Evolutionary conservation across 1,140 invertebrate genomes (phyloP).

Genomic region (Eriocheir sinensis): DNA sequence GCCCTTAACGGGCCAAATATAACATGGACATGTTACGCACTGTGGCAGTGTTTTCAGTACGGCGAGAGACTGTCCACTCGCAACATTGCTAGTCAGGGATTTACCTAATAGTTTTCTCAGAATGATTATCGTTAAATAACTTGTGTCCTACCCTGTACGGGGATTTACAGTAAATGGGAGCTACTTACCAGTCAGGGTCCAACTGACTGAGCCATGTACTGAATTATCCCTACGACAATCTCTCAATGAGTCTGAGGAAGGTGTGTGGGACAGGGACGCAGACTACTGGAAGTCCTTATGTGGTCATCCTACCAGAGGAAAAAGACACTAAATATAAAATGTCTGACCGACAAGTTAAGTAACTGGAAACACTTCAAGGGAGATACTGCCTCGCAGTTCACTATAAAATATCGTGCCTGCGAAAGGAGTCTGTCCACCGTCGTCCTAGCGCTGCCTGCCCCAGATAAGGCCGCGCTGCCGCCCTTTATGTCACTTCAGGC

Average conservation of each 20-base stretch:
- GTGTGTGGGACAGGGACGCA: not conserved
- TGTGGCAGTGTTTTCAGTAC: not conserved
- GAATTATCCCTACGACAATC: not conserved
- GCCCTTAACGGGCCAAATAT: not conserved
- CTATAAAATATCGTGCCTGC: not conserved
- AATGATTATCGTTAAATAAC: not conserved
- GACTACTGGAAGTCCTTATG: not conserved
- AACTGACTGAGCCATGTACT: not conserved
- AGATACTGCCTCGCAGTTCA: not conserved
- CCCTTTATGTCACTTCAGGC: not conserved
- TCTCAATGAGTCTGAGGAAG: not conserved
- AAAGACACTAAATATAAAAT: not conserved
- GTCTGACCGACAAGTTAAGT: not conserved
- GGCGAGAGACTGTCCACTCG: not conserved
- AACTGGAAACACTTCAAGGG: constrained; percentile 5
- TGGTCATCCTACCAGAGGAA: not conserved
- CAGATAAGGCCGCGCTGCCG: not conserved
- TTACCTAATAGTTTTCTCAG: not conserved
- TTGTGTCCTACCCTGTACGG: not conserved
- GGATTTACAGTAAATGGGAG: not conserved
- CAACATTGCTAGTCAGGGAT: not conserved
- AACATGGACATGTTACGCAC: not conserved
- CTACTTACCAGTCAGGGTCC: not conserved
- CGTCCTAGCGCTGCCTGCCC: not conserved
- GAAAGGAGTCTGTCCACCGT: not conserved